Conservation (phyloP, 1,140 invertebrate species). For the Drosophila mojavensis region DNA sequence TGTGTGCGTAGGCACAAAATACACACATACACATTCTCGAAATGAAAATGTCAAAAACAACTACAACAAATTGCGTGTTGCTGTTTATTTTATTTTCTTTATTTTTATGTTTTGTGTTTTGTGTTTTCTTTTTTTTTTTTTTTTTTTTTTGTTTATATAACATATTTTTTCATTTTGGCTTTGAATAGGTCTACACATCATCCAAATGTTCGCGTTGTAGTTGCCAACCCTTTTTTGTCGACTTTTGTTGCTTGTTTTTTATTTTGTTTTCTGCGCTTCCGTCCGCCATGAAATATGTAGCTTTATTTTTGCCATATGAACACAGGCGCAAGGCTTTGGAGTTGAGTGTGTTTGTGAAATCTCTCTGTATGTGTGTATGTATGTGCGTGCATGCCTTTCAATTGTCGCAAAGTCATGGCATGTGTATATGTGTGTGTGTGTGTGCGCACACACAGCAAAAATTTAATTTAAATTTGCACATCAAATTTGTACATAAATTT, state of each 20-base stretch:
- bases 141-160: slow-evolving; percentile 7
- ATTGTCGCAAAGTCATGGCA: slow-evolving; percentile 50
- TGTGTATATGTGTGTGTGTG: neutral
- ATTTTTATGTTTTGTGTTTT: slow-evolving; percentile 4
- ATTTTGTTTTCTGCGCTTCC: slow-evolving; percentile 60
- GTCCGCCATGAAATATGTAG: slow-evolving; percentile 70
- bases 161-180: slow-evolving; percentile 21
- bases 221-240: slow-evolving; percentile 59
- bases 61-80: slow-evolving; percentile 39
- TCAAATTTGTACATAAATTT: slow-evolving; percentile 73
- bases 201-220: slow-evolving; percentile 49
- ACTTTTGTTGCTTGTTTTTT: slow-evolving; percentile 53
- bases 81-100: slow-evolving; percentile 10
- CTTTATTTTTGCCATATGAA: slow-evolving; percentile 43
- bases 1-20: slow-evolving; percentile 22
- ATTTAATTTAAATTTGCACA: slow-evolving; percentile 81
- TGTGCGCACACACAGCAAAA: slow-evolving; percentile 45
- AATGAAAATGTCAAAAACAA: slow-evolving; percentile 45
- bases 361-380: slow-evolving; percentile 10
- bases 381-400: slow-evolving; percentile 29
- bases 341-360: slow-evolving; percentile 16
- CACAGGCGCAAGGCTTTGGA: slow-evolving; percentile 28
- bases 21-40: neutral
- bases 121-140: neutral
- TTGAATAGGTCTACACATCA: slow-evolving; percentile 69